Evolutionary conservation across 2,888 invertebrate species (phyloP).

Genomic region (Acleris emargana): DNA sequence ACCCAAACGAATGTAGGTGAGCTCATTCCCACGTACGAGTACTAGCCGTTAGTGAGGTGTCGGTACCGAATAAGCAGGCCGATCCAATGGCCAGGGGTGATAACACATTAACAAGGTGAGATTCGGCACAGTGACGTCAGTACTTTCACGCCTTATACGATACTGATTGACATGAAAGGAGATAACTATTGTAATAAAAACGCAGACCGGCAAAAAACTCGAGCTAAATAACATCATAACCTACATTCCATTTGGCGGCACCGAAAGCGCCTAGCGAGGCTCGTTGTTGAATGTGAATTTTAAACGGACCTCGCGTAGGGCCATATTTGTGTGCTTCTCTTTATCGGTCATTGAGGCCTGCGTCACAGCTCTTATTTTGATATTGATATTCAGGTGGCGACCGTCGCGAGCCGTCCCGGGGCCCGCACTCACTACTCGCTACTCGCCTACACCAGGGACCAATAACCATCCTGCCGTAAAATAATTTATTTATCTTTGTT

Average conservation of each 20-base stretch:
- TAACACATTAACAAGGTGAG: slow-evolving; percentile 57
- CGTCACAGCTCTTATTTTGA: slow-evolving; percentile 69
- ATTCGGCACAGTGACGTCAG: slow-evolving; percentile 75
- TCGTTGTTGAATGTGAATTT: slow-evolving; percentile 74
- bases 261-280: slow-evolving; percentile 57
- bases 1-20: slow-evolving; percentile 27
- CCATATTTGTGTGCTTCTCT: slow-evolving; percentile 77
- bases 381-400: slow-evolving; percentile 80
- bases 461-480: slow-evolving; percentile 59
- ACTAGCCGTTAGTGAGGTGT: slow-evolving; percentile 14
- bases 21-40: slow-evolving; percentile 31
- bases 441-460: slow-evolving; percentile 61
- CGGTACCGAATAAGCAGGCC: slow-evolving; percentile 39
- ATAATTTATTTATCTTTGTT: slow-evolving; percentile 50
- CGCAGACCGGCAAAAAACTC: slow-evolving; percentile 72
- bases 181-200: slow-evolving; percentile 79
- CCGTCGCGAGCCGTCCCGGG: slow-evolving; percentile 62
- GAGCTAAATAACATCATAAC: slow-evolving; percentile 81
- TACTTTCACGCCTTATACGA: slow-evolving; percentile 80
- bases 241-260: slow-evolving; percentile 77
- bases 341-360: slow-evolving; percentile 78
- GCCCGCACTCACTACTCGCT: slow-evolving; percentile 54
- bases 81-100: slow-evolving; percentile 55
- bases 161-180: slow-evolving; percentile 78
- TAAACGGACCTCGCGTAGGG: slow-evolving; percentile 72